These are phyloP conservation scores for Agrilus biguttatus DNA, from an alignment of 2,888 invertebrate genomes.

Conservation along the genomic window DNA sequence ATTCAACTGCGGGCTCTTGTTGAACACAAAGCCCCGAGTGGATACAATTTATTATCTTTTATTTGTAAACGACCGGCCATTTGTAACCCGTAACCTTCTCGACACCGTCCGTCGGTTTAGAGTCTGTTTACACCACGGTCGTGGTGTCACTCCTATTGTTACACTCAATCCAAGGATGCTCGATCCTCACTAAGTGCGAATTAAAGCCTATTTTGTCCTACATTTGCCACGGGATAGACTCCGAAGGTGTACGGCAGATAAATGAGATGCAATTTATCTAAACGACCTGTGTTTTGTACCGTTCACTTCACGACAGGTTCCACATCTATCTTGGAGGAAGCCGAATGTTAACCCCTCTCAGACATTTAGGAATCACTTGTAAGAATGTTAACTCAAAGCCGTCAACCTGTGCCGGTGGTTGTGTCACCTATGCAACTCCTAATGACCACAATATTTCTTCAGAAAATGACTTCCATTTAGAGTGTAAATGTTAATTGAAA, in stretches of 20 bases:
- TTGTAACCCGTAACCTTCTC: slow-evolving; percentile 24
- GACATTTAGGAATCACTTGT: neutral
- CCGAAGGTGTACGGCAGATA: slow-evolving; percentile 21
- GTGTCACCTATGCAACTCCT: no score
- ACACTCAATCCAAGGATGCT: slow-evolving; percentile 12
- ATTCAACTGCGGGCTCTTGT: slow-evolving; percentile 16
- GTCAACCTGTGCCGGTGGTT: neutral
- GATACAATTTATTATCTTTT: slow-evolving; percentile 32
- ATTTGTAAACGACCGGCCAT: slow-evolving; percentile 28
- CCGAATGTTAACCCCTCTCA: neutral
- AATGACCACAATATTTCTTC: no score
- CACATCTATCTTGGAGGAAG: neutral
- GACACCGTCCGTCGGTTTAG: slow-evolving; percentile 11
- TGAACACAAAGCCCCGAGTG: slow-evolving; percentile 19
- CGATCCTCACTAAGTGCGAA: slow-evolving; percentile 24
- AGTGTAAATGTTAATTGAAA: no score
- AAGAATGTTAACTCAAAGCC: neutral
- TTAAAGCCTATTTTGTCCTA: slow-evolving; percentile 19
- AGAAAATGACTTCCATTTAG: no score
- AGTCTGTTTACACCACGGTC: slow-evolving; percentile 18
- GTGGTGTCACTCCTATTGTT: slow-evolving; percentile 18
- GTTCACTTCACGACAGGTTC: slow-evolving; percentile 3
- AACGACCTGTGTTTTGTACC: slow-evolving; percentile 8
- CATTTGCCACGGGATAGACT: slow-evolving; percentile 15
- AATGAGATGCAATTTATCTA: slow-evolving; percentile 27